Percentiles rank a stretch among this genome's conserved stretches.
Evolutionary conservation across 2,113 vertebrate genomes (phyloP).

Genomic region (Procavia capensis): DNA sequence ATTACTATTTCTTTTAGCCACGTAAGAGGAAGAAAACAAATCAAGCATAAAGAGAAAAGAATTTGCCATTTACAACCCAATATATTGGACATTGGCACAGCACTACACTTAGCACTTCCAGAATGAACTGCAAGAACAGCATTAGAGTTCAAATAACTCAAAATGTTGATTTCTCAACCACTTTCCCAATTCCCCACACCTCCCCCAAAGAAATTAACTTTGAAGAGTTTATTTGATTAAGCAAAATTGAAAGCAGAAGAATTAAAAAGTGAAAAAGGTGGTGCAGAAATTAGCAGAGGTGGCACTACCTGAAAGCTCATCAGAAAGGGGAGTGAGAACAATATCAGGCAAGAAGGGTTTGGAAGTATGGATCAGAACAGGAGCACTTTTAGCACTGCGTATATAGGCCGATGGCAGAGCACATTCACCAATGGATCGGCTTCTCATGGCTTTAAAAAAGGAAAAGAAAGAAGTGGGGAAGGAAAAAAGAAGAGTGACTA

Average conservation of each 20-base stretch:
- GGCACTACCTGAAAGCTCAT: conserved; percentile 99
- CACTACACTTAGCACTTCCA: conserved; percentile 91
- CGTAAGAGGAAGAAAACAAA: conserved; percentile 5
- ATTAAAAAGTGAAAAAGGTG: conserved; percentile 90
- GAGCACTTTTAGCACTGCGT: conserved; percentile 99
- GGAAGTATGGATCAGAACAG: conserved; percentile 99
- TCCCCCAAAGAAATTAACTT: conserved; percentile 87
- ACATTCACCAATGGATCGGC: conserved; percentile 99
- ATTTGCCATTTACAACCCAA: conserved; percentile 67
- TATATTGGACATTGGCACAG: conserved; percentile 88
- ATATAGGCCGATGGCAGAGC: conserved; percentile 99
- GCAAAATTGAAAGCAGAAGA: conserved; percentile 89
- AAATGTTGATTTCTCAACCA: conserved; percentile 86
- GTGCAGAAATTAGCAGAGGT: conserved; percentile 94
- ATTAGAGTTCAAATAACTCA: conserved; percentile 85
- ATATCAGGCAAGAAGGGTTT: conserved; percentile 99
- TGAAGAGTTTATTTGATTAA: conserved; percentile 87
- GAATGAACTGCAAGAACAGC: conserved; percentile 86
- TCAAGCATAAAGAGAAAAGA: conserved; percentile 19
- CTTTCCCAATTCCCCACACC: conserved; percentile 81
- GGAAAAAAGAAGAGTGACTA: conserved; percentile 91
- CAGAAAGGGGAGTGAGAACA: conserved; percentile 99
- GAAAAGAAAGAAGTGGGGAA: conserved; percentile 92
- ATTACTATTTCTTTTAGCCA: conserved; percentile 39
- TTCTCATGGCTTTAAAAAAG: conserved; percentile 98